phyloP scores from a whole-genome alignment of 2,113 vertebrate genomes.

The Gallinago media region DNA sequence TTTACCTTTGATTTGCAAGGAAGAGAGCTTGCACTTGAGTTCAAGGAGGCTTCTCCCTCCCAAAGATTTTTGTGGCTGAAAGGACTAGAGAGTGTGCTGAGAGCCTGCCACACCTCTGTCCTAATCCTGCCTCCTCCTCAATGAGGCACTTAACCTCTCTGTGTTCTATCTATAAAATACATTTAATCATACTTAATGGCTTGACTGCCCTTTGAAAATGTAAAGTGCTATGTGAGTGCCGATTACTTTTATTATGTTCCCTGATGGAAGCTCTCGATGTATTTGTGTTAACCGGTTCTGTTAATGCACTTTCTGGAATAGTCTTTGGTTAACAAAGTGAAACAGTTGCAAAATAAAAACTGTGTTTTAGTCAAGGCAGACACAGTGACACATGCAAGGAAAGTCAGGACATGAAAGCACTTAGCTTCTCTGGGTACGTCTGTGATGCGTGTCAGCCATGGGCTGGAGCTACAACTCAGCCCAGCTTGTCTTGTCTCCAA shows the following conservation, averaged over 20 bases:
- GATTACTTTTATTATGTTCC: slow-evolving; percentile 59
- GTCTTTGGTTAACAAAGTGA: slow-evolving; percentile 30
- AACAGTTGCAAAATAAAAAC: neutral
- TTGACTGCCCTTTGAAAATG: slow-evolving; percentile 46
- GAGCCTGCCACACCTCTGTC: neutral
- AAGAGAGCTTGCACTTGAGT: neutral
- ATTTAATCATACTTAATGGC: slow-evolving; percentile 66
- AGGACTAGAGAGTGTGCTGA: neutral
- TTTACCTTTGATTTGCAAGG: neutral
- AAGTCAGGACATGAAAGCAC: neutral
- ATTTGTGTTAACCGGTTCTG: slow-evolving; percentile 44
- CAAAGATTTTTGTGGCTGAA: neutral
- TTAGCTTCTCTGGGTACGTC: rapidly evolving
- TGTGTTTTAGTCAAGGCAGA: neutral
- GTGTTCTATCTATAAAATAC: slow-evolving; percentile 47
- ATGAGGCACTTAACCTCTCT: slow-evolving; percentile 34
- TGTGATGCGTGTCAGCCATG: neutral
- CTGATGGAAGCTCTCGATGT: neutral
- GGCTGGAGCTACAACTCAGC: neutral
- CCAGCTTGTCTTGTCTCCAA: neutral
- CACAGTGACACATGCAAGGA: neutral
- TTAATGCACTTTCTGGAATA: slow-evolving; percentile 62
- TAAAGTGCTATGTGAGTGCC: slow-evolving; percentile 46
- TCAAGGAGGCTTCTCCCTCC: neutral
- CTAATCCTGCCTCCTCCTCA: slow-evolving; percentile 26